These are phyloP conservation scores for Otus sunia DNA, from an alignment of 2,113 vertebrate species.

Conservation along the genomic window DNA sequence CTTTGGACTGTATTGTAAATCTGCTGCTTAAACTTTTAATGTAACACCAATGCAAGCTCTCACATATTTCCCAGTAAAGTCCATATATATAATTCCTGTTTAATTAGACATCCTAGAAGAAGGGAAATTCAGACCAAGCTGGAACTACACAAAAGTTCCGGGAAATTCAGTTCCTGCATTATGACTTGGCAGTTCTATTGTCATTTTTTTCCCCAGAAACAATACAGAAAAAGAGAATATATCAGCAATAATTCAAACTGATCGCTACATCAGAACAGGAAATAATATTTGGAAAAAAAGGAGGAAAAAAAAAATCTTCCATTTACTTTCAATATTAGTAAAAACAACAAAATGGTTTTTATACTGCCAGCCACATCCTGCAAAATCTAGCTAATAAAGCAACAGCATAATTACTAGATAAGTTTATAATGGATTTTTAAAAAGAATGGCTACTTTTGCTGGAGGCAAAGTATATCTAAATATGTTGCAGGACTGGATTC, in stretches of 20 bases:
- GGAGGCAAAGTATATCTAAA: background rate
- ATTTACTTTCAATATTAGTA: background rate
- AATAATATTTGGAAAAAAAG: background rate
- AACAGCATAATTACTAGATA: background rate
- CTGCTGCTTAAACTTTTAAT: background rate
- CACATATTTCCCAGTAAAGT: background rate
- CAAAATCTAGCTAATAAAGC: conserved; percentile 13
- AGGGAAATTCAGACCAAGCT: conserved; percentile 12
- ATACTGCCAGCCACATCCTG: background rate
- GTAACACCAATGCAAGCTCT: background rate
- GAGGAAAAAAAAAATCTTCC: background rate
- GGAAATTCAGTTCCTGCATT: conserved; percentile 13
- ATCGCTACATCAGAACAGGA: conserved; percentile 1
- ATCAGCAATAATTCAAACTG: background rate
- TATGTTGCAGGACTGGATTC: background rate
- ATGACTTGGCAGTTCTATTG: background rate
- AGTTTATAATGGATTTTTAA: conserved; percentile 34
- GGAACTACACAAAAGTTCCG: background rate
- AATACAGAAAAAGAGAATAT: background rate
- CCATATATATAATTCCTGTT: background rate
- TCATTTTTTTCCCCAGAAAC: background rate
- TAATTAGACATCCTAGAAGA: background rate
- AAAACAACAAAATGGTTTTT: background rate
- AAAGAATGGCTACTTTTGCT: conserved; percentile 7
- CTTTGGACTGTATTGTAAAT: conserved; percentile 1